Evolutionary conservation across 1,140 invertebrate genomes (phyloP).

Genomic region (Trypoxylus dichotomus): DNA sequence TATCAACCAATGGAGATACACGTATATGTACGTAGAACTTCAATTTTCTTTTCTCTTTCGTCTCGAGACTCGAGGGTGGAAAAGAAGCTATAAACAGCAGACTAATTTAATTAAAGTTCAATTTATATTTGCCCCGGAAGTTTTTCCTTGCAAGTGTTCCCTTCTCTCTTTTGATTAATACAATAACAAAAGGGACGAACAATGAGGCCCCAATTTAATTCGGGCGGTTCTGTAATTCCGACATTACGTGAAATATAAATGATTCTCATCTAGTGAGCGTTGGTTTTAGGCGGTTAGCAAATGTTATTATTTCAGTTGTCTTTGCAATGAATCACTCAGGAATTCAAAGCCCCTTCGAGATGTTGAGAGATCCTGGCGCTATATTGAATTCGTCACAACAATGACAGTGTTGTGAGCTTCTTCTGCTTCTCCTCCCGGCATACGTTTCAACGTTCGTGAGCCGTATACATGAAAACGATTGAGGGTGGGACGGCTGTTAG

Average conservation of each 20-base stretch:
- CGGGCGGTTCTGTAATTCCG: constrained; percentile 24
- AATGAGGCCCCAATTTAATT: constrained; percentile 29
- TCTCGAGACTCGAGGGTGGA: too few relatives aligned
- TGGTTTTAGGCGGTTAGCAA: constrained; percentile 27
- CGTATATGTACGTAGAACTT: too few relatives aligned
- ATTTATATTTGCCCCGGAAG: constrained; percentile 18
- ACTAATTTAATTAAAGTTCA: constrained; percentile 27
- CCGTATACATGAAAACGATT: neutral
- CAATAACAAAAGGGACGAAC: constrained; percentile 28
- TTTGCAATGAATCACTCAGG: constrained; percentile 29
- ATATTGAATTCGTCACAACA: constrained; percentile 29
- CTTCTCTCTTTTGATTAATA: constrained; percentile 18
- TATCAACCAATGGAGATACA: too few relatives aligned
- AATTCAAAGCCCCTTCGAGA: constrained; percentile 9
- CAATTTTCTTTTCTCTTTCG: too few relatives aligned
- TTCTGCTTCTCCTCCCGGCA: neutral
- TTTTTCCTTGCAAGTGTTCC: constrained; percentile 5
- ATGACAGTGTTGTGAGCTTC: constrained; percentile 17
- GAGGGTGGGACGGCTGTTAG: neutral
- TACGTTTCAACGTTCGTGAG: neutral
- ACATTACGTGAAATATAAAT: constrained; percentile 30
- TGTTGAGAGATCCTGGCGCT: neutral
- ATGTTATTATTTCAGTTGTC: constrained; percentile 31
- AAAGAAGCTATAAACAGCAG: neutral
- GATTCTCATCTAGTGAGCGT: constrained; percentile 28